Evolutionary conservation across 2,113 vertebrate species (phyloP).

Genomic region (Albula glossodonta): DNA sequence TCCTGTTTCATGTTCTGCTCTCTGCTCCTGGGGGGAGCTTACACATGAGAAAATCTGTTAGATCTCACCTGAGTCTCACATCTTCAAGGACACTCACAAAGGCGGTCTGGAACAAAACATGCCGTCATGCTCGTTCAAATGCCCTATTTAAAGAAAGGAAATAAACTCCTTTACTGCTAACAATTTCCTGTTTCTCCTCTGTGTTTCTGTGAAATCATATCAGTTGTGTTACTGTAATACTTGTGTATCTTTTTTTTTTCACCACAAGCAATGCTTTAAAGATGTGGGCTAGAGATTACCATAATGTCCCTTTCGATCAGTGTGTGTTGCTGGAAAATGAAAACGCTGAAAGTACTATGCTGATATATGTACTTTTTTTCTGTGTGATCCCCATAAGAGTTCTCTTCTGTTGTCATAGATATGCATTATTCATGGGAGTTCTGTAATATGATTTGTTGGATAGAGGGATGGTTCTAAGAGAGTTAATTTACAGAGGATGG

Average conservation of each 20-base stretch:
- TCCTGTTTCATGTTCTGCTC: not conserved
- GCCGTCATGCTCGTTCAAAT: not conserved
- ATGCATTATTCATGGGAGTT: too few relatives aligned
- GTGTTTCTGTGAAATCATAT: not conserved
- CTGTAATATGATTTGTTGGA: not conserved
- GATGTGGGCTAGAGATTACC: too few relatives aligned
- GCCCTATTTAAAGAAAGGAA: too few relatives aligned
- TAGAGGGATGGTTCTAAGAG: not conserved
- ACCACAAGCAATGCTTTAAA: too few relatives aligned
- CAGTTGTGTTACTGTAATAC: too few relatives aligned
- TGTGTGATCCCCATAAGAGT: too few relatives aligned
- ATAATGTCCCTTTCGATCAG: too few relatives aligned
- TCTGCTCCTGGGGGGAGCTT: slow-evolving; percentile 1
- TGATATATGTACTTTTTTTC: not conserved
- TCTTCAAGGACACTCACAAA: not conserved
- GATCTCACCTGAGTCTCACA: not conserved
- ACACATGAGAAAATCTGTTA: not conserved
- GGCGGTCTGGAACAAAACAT: not conserved
- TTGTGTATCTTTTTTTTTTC: too few relatives aligned
- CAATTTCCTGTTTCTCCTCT: not conserved
- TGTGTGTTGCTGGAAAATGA: not conserved
- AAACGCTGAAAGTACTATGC: not conserved
- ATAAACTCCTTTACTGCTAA: not conserved
- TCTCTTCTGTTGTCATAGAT: not conserved
- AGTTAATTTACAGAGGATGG: not conserved